These are phyloP conservation scores for Elaeidobius kamerunicus DNA, from an alignment of 2,888 invertebrate species.

Conservation along the genomic window DNA sequence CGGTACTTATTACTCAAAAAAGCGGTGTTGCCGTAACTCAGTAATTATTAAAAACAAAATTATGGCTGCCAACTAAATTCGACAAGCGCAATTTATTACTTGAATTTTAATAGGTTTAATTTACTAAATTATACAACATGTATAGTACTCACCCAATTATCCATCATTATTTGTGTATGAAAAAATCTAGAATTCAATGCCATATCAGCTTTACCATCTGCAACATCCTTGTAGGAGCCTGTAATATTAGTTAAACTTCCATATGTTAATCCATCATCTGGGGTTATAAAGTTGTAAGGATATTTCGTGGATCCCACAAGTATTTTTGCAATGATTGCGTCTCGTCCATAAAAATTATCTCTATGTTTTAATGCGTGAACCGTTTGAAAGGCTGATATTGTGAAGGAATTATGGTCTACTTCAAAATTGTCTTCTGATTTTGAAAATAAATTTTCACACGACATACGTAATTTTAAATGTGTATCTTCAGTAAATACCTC, in stretches of 20 bases:
- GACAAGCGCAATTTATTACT: too few relatives aligned
- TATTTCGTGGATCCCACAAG: slow-evolving; percentile 8
- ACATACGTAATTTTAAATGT: slow-evolving; percentile 3
- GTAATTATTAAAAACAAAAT: too few relatives aligned
- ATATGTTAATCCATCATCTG: slow-evolving; percentile 11
- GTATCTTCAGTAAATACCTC: background rate
- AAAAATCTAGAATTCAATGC: slow-evolving; percentile 18
- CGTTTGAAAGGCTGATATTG: slow-evolving; percentile 11
- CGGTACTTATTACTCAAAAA: too few relatives aligned
- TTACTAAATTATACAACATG: too few relatives aligned
- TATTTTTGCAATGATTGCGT: slow-evolving; percentile 13
- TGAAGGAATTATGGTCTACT: slow-evolving; percentile 5
- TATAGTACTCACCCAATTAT: slow-evolving; percentile 19
- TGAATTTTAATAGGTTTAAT: too few relatives aligned
- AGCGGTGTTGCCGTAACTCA: too few relatives aligned
- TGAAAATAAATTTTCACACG: slow-evolving; percentile 11
- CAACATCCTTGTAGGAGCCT: slow-evolving; percentile 14
- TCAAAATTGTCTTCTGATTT: slow-evolving; percentile 8
- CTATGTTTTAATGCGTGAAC: slow-evolving; percentile 3
- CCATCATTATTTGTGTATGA: slow-evolving; percentile 13
- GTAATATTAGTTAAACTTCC: background rate
- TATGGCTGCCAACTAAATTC: too few relatives aligned
- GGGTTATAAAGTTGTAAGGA: slow-evolving; percentile 2
- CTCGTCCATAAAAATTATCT: slow-evolving; percentile 9
- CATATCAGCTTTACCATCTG: slow-evolving; percentile 8